Evolutionary conservation across 2,888 invertebrate genomes (phyloP).

Genomic region (Watsonalla binaria): DNA sequence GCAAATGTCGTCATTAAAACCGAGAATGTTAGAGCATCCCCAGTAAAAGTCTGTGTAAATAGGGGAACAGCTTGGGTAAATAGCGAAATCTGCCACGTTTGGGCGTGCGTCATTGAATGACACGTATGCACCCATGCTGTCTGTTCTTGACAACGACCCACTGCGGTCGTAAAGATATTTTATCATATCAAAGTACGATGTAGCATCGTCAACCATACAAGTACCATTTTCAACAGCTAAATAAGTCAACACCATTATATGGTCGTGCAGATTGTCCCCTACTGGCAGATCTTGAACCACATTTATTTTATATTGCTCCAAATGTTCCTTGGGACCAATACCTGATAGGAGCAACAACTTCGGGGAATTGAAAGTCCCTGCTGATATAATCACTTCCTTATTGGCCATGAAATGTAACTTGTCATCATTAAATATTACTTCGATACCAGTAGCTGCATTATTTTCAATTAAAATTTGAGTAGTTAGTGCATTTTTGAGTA

Average conservation of each 20-base stretch:
- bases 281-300: constrained; percentile 50
- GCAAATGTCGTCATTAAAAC: constrained; percentile 43
- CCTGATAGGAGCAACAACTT: constrained; percentile 59
- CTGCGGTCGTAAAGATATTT: constrained; percentile 48
- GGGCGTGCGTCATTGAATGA: constrained; percentile 24
- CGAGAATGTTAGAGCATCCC: constrained; percentile 34
- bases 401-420: constrained; percentile 35
- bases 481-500: constrained; percentile 45
- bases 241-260: constrained; percentile 50
- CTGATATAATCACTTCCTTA: constrained; percentile 53
- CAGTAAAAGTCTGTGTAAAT: constrained; percentile 26
- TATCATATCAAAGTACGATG: constrained; percentile 38
- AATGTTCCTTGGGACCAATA: constrained; percentile 47
- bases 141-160: constrained; percentile 38
- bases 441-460: constrained; percentile 40
- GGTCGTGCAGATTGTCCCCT: constrained; percentile 59
- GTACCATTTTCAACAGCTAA: constrained; percentile 48
- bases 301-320: constrained; percentile 36
- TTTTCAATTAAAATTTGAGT: constrained; percentile 46
- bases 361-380: constrained; percentile 59
- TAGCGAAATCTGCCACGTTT: constrained; percentile 51
- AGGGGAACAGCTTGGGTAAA: constrained; percentile 52
- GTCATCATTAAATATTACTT: constrained; percentile 25
- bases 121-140: constrained; percentile 50
- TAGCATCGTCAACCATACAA: constrained; percentile 27